These are phyloP conservation scores for Perca schrenkii DNA, from an alignment of 2,113 vertebrate genomes.

Conservation along the genomic window DNA sequence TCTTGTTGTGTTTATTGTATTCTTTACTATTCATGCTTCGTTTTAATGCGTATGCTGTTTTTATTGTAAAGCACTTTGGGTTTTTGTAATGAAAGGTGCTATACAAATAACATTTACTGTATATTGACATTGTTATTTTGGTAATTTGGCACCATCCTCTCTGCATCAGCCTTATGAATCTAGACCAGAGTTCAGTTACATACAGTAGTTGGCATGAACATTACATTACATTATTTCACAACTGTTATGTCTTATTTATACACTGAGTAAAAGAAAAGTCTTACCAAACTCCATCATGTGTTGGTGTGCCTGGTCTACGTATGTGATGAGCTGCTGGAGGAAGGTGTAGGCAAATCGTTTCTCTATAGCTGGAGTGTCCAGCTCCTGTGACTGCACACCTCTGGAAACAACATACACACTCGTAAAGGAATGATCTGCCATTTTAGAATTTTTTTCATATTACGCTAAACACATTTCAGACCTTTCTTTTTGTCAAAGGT, in stretches of 20 bases:
- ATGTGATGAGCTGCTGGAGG: conserved; percentile 94
- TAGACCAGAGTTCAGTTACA: neutral
- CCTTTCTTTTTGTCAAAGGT: neutral
- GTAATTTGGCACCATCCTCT: neutral
- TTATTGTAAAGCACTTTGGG: too few species aligned
- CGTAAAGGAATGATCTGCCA: neutral
- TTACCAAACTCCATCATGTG: conserved; percentile 95
- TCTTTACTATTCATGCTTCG: too few species aligned
- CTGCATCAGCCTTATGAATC: neutral
- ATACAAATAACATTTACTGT: too few species aligned
- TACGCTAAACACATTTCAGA: neutral
- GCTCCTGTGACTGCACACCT: conserved; percentile 91
- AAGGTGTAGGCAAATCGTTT: conserved; percentile 97
- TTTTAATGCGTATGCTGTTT: too few species aligned
- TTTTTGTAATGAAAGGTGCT: too few species aligned
- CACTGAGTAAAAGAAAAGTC: neutral
- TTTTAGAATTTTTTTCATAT: neutral
- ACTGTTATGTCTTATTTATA: neutral
- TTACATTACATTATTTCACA: neutral
- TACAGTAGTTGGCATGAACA: neutral
- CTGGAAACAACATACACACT: conserved; percentile 75
- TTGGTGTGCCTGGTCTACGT: conserved; percentile 93
- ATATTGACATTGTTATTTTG: neutral
- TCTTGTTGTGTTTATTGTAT: too few species aligned
- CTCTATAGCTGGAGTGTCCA: conserved; percentile 96